Evolutionary conservation across 2,113 vertebrate species (phyloP), one percentile per base, ranked within the genome.

Genomic region (Accipiter cooperii): DNA sequence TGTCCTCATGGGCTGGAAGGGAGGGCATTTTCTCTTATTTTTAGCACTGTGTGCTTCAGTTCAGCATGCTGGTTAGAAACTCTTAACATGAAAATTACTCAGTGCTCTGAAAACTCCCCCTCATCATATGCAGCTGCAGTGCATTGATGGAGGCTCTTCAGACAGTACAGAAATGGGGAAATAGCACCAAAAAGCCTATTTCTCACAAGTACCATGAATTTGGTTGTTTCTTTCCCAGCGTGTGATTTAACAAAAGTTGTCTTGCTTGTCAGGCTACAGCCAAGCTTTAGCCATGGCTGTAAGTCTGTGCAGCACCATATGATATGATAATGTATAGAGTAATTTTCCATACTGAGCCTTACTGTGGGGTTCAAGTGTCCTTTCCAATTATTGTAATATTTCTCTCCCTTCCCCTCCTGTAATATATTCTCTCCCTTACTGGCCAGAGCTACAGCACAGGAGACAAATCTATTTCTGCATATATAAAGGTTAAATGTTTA

Each of bases 181-280:
- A 6, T 22, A 14, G 42, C 90, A 36, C 24, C 42, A 20, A 49
- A 74, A 66, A 73, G 7, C 74, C 46, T 3, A 1, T 81, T 75
- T 18, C 52, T 51, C 42, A 12, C 46, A 10, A 69, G n/a, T 5
- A 10, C 73, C 20, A 2, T 0, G 5, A 13, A 2, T 40, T 31
- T 10, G 26, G 36, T 22, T 8, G 25, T 13, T 36, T 12, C 51
- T 58, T 60, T 40, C 0, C 0, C 49, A 13, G 4, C 1, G 31
- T 29, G 40, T 47, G 75, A 29, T 74, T 65, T 26, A 49, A 38
- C 49, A 38, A 12, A 76, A 85, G 18, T 49, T 4, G 1, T 52
- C 61, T 47, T 12, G 16, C 22, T 71, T 69, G 77, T 76, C 46
- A 26, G 16, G 8, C 42, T 7, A 1, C 25, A 58, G 68, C 40